phyloP scores from a whole-genome alignment of 2,888 invertebrate genomes.

The Machimus rusticus region DNA sequence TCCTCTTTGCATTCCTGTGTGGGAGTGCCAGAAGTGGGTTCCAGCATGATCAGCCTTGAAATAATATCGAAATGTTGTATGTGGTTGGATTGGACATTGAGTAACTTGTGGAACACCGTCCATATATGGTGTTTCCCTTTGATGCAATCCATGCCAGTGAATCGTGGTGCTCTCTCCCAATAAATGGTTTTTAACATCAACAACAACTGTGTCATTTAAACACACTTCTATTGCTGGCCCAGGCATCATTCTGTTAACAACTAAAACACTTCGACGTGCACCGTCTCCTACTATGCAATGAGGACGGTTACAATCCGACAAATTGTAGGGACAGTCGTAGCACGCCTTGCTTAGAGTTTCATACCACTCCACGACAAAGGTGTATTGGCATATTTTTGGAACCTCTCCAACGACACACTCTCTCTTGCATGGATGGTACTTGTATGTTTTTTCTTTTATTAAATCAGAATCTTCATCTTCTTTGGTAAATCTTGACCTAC shows the following conservation, averaged over 20 bases:
- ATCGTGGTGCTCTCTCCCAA: constrained; percentile 83
- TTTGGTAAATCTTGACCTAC: constrained; percentile 45
- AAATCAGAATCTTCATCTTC: constrained; percentile 27
- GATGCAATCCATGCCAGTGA: constrained; percentile 93
- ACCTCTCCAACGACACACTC: constrained; percentile 65
- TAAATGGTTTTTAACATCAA: constrained; percentile 82
- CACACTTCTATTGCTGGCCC: constrained; percentile 90
- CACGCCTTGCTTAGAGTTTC: constrained; percentile 89
- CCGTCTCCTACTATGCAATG: constrained; percentile 90
- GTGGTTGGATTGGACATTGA: constrained; percentile 83
- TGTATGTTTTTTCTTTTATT: constrained; percentile 52
- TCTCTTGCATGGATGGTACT: constrained; percentile 68
- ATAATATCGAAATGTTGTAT: constrained; percentile 77
- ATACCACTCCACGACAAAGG: constrained; percentile 75
- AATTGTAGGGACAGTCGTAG: constrained; percentile 78
- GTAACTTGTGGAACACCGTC: constrained; percentile 88
- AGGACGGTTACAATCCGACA: constrained; percentile 75
- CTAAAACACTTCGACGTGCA: constrained; percentile 74
- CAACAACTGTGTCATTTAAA: constrained; percentile 81
- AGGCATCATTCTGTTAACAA: constrained; percentile 86
- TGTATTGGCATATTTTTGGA: constrained; percentile 71
- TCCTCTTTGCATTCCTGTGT: constrained; percentile 83
- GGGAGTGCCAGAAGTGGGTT: constrained; percentile 88
- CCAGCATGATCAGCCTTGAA: constrained; percentile 78
- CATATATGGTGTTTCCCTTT: constrained; percentile 81